These are phyloP conservation scores for Drosophila infuscata DNA, from an alignment of 2,888 invertebrate genomes.

Conservation along the genomic window DNA sequence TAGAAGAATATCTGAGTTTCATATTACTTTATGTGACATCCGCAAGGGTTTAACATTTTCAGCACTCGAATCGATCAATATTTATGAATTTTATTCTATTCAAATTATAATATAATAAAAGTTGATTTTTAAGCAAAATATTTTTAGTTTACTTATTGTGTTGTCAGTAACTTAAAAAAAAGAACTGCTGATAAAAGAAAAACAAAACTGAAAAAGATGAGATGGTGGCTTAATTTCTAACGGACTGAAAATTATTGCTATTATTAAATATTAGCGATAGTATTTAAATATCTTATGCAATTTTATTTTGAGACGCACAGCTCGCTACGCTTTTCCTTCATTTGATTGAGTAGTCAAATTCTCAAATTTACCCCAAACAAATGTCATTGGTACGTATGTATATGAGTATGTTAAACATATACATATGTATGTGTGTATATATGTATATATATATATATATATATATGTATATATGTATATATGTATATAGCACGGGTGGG, in stretches of 20 bases:
- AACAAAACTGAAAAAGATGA: neutral
- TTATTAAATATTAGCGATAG: neutral
- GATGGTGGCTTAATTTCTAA: neutral
- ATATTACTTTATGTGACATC: neutral
- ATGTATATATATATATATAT: conserved; percentile 11
- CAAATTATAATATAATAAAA: neutral
- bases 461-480: conserved; percentile 12
- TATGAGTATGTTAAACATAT: conserved; percentile 20
- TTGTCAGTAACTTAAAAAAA: neutral
- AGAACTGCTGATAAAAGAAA: neutral
- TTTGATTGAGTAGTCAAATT: neutral
- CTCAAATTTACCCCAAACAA: conserved; percentile 25
- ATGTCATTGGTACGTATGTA: conserved; percentile 30
- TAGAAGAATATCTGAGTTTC: neutral
- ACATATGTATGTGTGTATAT: conserved; percentile 21
- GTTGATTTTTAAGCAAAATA: neutral
- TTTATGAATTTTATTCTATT: neutral
- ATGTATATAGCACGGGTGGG: conserved; percentile 62
- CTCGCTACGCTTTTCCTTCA: conserved; percentile 1
- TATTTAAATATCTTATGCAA: neutral
- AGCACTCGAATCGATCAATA: neutral
- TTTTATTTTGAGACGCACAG: conserved; percentile 8
- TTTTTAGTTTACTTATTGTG: neutral
- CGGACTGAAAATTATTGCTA: neutral
- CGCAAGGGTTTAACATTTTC: neutral